Conservation (phyloP, 2,888 invertebrate genomes). For the Syritta pipiens region DNA sequence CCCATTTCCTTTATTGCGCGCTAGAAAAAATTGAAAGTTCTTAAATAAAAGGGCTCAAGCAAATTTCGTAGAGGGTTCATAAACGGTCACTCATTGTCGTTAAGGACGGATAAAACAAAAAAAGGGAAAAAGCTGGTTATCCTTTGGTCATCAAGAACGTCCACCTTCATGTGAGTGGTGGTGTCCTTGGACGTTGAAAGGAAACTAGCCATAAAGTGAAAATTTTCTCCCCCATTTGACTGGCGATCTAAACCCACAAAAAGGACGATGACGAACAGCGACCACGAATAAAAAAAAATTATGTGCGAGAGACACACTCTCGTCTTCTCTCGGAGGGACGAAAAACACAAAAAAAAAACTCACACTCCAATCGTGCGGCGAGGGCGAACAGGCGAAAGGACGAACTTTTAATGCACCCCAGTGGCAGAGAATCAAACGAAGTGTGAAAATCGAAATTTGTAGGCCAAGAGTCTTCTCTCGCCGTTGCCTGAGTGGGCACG, state of each 20-base stretch:
- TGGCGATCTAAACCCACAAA: constrained; percentile 60
- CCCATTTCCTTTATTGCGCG: constrained; percentile 31
- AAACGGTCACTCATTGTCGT: constrained; percentile 30
- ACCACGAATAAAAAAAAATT: constrained; percentile 24
- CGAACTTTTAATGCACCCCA: constrained; percentile 65
- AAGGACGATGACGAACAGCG: constrained; percentile 25
- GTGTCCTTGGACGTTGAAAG: constrained; percentile 47
- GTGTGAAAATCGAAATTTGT: constrained; percentile 69
- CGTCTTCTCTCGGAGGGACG: too few species aligned
- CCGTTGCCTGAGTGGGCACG: constrained; percentile 53
- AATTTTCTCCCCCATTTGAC: constrained; percentile 64
- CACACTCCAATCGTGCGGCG: not conserved
- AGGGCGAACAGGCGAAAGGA: constrained; percentile 17
- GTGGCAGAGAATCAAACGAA: constrained; percentile 65
- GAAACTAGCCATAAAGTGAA: constrained; percentile 67
- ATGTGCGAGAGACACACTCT: constrained; percentile 9
- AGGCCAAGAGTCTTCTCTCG: constrained; percentile 58
- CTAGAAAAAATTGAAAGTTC: constrained; percentile 18
- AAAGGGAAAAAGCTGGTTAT: constrained; percentile 20
- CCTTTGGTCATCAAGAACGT: constrained; percentile 6
- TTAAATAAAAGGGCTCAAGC: constrained; percentile 38
- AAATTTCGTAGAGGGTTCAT: constrained; percentile 50
- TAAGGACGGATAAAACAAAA: constrained; percentile 3
- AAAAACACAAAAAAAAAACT: constrained; percentile 6
- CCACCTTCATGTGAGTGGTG: constrained; percentile 47